These are phyloP conservation scores for Hycleus cichorii DNA, from an alignment of 1,140 invertebrate genomes.

Conservation along the genomic window DNA sequence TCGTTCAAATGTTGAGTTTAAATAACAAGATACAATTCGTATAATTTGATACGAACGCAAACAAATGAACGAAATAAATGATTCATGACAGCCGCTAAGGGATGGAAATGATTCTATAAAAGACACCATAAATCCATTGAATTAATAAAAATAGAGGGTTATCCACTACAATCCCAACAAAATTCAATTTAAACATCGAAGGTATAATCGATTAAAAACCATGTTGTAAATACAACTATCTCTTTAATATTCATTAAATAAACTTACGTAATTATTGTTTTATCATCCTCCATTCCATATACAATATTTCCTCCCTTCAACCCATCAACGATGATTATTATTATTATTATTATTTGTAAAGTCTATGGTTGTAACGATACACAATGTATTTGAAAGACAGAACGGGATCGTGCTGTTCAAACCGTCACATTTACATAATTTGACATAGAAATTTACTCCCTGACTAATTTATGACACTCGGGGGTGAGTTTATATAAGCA, in stretches of 20 bases:
- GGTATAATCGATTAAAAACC: too few species aligned
- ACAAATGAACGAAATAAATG: conserved; percentile 21
- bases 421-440: conserved; percentile 39
- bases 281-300: too few species aligned
- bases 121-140: conserved; percentile 8
- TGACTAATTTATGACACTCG: conserved; percentile 38
- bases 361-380: too few species aligned
- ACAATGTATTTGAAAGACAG: neutral
- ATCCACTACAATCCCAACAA: too few species aligned
- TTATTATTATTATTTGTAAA: too few species aligned
- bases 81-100: conserved; percentile 18
- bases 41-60: conserved; percentile 18
- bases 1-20: too few species aligned
- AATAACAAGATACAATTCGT: conserved; percentile 4
- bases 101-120: conserved; percentile 15
- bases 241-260: too few species aligned
- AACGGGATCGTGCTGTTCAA: conserved; percentile 17
- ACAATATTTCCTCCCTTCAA: too few species aligned
- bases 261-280: too few species aligned
- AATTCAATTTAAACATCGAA: too few species aligned
- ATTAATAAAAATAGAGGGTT: neutral
- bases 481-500: conserved; percentile 37
- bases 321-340: too few species aligned
- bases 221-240: too few species aligned
- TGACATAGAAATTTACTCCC: conserved; percentile 40